A percentile compares a stretch with the other conserved stretches of the same genome.
These are phyloP conservation scores for Prunella fulvescens DNA, from an alignment of 2,113 vertebrate species.

Conservation along the genomic window DNA sequence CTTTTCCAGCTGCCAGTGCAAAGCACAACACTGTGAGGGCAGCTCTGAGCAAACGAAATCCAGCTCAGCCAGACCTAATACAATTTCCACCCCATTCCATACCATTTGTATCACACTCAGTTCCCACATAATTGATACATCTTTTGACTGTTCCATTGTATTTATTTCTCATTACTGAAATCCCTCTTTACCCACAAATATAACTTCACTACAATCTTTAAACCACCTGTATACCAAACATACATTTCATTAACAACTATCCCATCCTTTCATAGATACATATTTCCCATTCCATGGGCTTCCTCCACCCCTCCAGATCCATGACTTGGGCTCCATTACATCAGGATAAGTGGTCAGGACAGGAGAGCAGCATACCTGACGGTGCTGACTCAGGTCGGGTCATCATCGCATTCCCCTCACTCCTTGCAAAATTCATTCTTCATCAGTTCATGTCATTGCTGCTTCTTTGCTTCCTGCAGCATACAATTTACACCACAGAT, in stretches of 20 bases:
- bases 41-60: background rate
- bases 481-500: background rate
- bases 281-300: background rate
- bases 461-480: background rate
- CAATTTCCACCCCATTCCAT: background rate
- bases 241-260: background rate
- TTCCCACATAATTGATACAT: background rate
- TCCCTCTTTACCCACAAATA: background rate
- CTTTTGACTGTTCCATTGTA: background rate
- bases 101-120: background rate
- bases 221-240: background rate
- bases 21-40: background rate
- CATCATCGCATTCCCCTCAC: accelerated
- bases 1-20: background rate
- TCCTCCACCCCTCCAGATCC: background rate
- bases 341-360: background rate
- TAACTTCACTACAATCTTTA: background rate
- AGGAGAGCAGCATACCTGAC: background rate
- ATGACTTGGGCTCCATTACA: background rate
- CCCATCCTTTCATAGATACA: background rate
- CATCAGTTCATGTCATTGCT: background rate
- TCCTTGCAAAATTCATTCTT: background rate
- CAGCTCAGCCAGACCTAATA: background rate
- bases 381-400: accelerated
- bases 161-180: background rate